Base-by-base conservation (phyloP, 2,113 vertebrate species). In the Grus americana region DNA sequence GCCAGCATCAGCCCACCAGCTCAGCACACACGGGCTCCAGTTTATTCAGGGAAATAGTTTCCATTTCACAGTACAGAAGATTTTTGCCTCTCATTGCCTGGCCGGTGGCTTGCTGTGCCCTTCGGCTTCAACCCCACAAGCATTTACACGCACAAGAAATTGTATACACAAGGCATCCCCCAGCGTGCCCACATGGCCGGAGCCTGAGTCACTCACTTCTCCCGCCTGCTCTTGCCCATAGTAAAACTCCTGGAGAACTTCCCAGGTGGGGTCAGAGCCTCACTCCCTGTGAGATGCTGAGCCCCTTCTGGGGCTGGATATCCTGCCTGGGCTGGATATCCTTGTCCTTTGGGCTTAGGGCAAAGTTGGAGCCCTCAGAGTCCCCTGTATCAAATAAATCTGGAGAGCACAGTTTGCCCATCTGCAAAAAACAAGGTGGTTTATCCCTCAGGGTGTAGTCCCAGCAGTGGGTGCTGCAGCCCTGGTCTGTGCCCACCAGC, bases 371-470 rank as follows among this genome's bases (percentile, higher is more conserved):
- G 12, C 6, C 2, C 26, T 3, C 55, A 21, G 46, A 34, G 9
- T 9, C 2, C 5, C 16, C 22, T 14, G 6, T 3, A 2, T 11
- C 11, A 52, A 71, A 49, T 5, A 49, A 46, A 40, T 0, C 0
- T 20, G 10, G 54, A 49, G 44, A 49, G 4, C 16, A 19, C 38
- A 21, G 23, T 23, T 34, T 61, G 59, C 15, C 22, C 40, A 18
- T 7, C 34, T 50, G 20, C 30, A 61, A 21, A 32, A 46, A n/a
- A 42, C 5, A 3, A 15, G 54, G 30, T 29, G 27, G 13, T 68
- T 17, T 36, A 5, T 40, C 36, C 20, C 40, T 72, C 4, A 0
- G 18, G n/a, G 44, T 36, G 6, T n/a, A 9, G 21, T 54, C 52
- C 16, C 44, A 81, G 47, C 58, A 72, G 58, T 1, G 19, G 49